Evolutionary conservation across 1,140 invertebrate genomes (phyloP).

Genomic region (Drosophila quadrilineata): DNA sequence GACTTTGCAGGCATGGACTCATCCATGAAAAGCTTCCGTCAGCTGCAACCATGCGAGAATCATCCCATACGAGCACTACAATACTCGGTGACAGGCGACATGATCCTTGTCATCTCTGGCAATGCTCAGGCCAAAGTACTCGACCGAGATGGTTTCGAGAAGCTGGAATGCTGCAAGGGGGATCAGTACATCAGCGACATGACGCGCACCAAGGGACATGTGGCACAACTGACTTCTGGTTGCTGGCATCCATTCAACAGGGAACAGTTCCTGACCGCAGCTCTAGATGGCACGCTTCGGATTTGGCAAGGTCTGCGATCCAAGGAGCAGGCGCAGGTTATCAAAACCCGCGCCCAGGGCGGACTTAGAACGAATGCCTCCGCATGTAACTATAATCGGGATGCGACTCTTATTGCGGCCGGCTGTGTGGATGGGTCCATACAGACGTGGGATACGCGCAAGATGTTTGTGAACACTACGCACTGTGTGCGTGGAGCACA

Average conservation of each 20-base stretch:
- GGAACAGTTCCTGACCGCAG: constrained; percentile 97
- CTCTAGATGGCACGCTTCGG: constrained; percentile 95
- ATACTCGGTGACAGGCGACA: constrained; percentile 96
- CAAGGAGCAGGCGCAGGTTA: constrained; percentile 89
- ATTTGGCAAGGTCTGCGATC: constrained; percentile 93
- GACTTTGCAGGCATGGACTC: constrained; percentile 99
- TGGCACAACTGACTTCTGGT: constrained; percentile 93
- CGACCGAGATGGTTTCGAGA: constrained; percentile 97
- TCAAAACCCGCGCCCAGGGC: constrained; percentile 93
- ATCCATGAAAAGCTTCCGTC: constrained; percentile 94
- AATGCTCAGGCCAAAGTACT: constrained; percentile 95
- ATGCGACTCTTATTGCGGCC: constrained; percentile 94
- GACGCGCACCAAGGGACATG: constrained; percentile 97
- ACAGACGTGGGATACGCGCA: constrained; percentile 98
- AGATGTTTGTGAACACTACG: constrained; percentile 90
- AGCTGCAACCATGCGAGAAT: constrained; percentile 95
- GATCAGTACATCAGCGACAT: constrained; percentile 98
- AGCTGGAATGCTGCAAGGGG: constrained; percentile 96
- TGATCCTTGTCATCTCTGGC: constrained; percentile 96
- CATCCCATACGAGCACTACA: constrained; percentile 95
- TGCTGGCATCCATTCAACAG: constrained; percentile 96
- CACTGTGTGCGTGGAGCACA: constrained; percentile 91
- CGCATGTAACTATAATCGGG: constrained; percentile 90
- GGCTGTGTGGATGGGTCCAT: constrained; percentile 98
- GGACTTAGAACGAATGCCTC: constrained; percentile 95